Conservation (phyloP, 2,113 vertebrate genomes). For the Drymodes brunneopygia region DNA sequence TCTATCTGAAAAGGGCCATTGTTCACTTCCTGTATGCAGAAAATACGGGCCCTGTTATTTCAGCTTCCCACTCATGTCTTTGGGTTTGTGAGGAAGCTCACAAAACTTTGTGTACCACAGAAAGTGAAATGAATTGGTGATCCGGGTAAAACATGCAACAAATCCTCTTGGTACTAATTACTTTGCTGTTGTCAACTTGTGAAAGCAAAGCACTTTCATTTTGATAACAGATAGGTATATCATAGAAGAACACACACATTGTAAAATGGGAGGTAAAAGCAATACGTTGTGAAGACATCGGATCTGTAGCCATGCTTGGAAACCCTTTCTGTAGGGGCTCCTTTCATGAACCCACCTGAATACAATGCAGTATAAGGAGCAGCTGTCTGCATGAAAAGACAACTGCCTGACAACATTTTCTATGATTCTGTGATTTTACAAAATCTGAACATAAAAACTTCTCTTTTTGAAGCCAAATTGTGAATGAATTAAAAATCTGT, state of each 20-base stretch:
- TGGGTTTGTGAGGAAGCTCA: neutral
- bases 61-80: neutral
- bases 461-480: neutral
- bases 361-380: rapidly evolving
- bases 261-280: neutral
- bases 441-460: neutral
- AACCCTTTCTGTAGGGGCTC: neutral
- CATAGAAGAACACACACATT: neutral
- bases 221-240: neutral
- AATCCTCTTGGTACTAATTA: neutral
- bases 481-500: neutral
- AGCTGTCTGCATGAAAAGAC: neutral
- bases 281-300: neutral
- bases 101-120: neutral
- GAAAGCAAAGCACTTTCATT: neutral
- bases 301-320: neutral
- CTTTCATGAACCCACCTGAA: neutral
- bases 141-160: neutral
- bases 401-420: neutral
- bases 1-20: neutral
- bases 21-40: neutral
- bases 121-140: neutral
- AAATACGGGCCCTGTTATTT: neutral
- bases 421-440: neutral
- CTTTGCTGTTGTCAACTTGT: neutral